phyloP scores from a whole-genome alignment of 2,888 invertebrate species.

The Aromia moschata region DNA sequence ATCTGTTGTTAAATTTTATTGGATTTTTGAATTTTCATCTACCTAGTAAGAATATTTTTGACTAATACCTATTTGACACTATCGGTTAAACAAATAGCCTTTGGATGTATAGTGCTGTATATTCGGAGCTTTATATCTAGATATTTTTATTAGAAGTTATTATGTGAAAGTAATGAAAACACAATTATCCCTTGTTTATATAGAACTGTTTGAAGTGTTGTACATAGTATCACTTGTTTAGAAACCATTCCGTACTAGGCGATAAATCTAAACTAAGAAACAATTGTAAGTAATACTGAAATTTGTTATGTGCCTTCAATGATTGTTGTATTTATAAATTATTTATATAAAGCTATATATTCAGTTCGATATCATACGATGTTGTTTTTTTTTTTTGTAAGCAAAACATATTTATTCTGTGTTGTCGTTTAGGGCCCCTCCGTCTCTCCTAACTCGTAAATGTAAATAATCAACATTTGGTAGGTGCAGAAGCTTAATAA shows the following conservation, averaged over 20 bases:
- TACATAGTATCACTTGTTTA: conserved; percentile 13
- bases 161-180: conserved; percentile 12
- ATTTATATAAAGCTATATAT: conserved; percentile 15
- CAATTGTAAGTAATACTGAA: conserved; percentile 36
- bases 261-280: conserved; percentile 33
- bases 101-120: conserved; percentile 6
- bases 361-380: neutral
- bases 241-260: conserved; percentile 47
- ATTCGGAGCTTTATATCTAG: conserved; percentile 3
- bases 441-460: conserved; percentile 14
- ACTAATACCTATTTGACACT: conserved; percentile 12
- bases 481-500: conserved; percentile 35
- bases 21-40: conserved; percentile 3
- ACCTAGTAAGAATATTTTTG: conserved; percentile 4
- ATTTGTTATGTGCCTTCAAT: conserved; percentile 48
- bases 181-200: conserved; percentile 18
- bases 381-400: conserved; percentile 4
- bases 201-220: conserved; percentile 15
- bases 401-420: conserved; percentile 14
- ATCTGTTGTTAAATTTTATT: conserved; percentile 27
- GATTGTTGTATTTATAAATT: conserved; percentile 33
- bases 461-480: conserved; percentile 22
- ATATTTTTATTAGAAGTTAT: conserved; percentile 12
- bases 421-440: conserved; percentile 11
- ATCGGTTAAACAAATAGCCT: neutral